phyloP scores from a whole-genome alignment of 2,797 vertebrate species.

The Pipistrellus pipistrellus region DNA sequence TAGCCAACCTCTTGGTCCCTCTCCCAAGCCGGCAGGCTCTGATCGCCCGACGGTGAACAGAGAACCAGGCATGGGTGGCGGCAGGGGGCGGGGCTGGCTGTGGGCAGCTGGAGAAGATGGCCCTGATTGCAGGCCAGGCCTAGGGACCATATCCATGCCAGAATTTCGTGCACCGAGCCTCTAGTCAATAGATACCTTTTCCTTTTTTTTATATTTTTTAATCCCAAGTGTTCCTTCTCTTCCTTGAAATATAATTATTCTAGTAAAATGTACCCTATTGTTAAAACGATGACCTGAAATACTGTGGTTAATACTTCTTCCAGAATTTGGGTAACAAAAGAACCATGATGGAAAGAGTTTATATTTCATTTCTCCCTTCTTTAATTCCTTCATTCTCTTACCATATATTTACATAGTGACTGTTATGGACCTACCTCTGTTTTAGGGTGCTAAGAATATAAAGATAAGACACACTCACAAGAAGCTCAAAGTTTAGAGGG shows the following conservation, averaged over 20 bases:
- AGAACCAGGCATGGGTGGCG: too few species aligned
- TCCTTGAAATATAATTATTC: constrained; percentile 39
- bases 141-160: too few species aligned
- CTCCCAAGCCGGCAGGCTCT: too few species aligned
- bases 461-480: not conserved
- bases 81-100: too few species aligned
- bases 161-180: too few species aligned
- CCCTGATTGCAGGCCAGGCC: too few species aligned
- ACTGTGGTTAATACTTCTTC: not conserved
- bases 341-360: not conserved
- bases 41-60: too few species aligned
- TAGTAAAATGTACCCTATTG: constrained; percentile 17
- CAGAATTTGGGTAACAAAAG: constrained; percentile 10
- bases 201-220: constrained; percentile 38
- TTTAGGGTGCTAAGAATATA: not conserved
- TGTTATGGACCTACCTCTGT: not conserved
- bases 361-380: not conserved
- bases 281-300: constrained; percentile 46
- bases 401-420: not conserved
- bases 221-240: not conserved
- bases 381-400: constrained; percentile 16
- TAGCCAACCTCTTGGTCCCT: too few species aligned
- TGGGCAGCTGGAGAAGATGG: too few species aligned
- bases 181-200: not conserved
- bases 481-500: not conserved